phyloP scores from a whole-genome alignment of 2,888 invertebrate species.

The Corbicula japonica region DNA sequence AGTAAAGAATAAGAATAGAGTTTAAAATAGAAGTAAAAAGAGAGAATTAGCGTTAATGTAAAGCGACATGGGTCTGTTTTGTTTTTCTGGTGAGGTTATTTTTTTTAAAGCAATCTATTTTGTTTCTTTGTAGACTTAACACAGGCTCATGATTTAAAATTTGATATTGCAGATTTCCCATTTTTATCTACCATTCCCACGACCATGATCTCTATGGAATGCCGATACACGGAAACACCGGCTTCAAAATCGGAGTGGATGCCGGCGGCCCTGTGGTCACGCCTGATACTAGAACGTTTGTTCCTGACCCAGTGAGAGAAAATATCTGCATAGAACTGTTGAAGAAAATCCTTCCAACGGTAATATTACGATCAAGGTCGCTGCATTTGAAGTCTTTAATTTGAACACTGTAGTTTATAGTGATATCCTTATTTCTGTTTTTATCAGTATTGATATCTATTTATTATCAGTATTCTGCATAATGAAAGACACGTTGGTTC shows the following conservation, averaged over 20 bases:
- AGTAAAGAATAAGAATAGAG: too few relatives aligned
- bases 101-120: not conserved
- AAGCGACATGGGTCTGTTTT: not conserved
- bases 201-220: conserved; percentile 80
- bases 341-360: conserved; percentile 78
- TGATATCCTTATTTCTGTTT: too few relatives aligned
- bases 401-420: too few relatives aligned
- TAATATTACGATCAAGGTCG: too few relatives aligned
- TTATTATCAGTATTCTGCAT: not conserved
- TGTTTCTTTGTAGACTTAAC: not conserved
- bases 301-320: conserved; percentile 80
- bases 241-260: conserved; percentile 84
- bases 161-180: conserved; percentile 76
- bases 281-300: conserved; percentile 79
- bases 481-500: not conserved
- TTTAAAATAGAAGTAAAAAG: not conserved
- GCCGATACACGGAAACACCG: conserved; percentile 82
- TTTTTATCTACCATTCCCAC: conserved; percentile 80
- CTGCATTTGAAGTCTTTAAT: too few relatives aligned
- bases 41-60: not conserved
- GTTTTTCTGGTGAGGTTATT: not conserved
- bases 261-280: conserved; percentile 81
- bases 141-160: not conserved
- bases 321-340: conserved; percentile 74
- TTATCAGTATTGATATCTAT: not conserved